Base-by-base conservation (phyloP, 2,113 vertebrate species). In the Heloderma charlesbogerti region DNA sequence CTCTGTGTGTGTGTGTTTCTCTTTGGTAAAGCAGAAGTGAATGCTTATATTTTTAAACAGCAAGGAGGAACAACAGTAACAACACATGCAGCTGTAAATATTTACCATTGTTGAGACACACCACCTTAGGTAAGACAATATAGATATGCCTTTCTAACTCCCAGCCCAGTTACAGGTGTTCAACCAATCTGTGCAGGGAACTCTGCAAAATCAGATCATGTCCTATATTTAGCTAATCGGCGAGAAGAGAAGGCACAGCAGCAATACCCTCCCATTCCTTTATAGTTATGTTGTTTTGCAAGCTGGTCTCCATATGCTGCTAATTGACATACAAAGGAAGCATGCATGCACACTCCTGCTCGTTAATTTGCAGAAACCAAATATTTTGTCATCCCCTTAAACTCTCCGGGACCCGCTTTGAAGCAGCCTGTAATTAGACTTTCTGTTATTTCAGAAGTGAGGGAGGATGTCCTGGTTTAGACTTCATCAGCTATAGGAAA, bases 121-220 rank as follows among this genome's bases (percentile, higher is more conserved):
- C 1, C 45, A 34, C 25, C 63, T 93, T 90, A 29, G 69, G 22
- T 5, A 1, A 54, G 79, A 86, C 88, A 86, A 89, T 7, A 69
- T 92, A 90, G 72, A 84, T 91, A 71, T 87, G 89, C 82, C 84
- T 92, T 34, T 22, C 79, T 31, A 22, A 40, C 87, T 87, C 94
- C 94, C 89, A 90, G 75, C 29, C n/a, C 15, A 1, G 40, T 95
- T 87, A 88, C 97, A 97, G 97, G 97, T 97, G 97, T 96, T 96
- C 91, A 82, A 89, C 81, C 96, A 97, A 95, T 96, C 95, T 97
- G 96, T 94, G 89, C 71, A 54, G 94, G 91, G 48, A 97, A 94
- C 92, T 91, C 82, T 87, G 87, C 91, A 75, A 48, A 75, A 79
- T 69, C 93, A 92, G 80, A 87, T 90, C 71, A 15, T 4, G 1